phyloP scores from a whole-genome alignment of 1,140 invertebrate genomes.

The Armadillidium nasatum region DNA sequence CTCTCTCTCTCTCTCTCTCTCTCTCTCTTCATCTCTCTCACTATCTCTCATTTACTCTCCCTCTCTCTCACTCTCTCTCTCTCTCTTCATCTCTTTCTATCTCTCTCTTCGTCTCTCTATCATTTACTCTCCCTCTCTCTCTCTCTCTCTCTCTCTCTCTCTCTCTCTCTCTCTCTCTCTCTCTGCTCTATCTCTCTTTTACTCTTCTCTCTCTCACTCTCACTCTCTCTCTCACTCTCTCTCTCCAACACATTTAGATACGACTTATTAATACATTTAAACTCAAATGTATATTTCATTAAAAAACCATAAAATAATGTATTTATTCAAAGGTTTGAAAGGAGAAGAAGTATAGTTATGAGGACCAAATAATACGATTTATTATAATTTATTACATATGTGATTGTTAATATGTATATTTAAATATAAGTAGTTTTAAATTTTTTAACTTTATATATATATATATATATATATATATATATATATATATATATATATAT shows the following conservation, averaged over 20 bases:
- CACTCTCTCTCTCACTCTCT: background rate
- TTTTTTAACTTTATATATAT: no score
- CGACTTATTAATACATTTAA: background rate
- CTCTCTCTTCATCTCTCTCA: background rate
- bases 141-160: background rate
- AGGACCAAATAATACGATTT: background rate
- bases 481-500: no score
- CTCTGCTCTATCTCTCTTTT: background rate
- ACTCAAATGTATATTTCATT: background rate
- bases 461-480: no score
- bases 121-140: background rate
- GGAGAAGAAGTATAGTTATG: background rate
- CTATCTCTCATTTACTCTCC: background rate
- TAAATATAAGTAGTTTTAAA: no score
- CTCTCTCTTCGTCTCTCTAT: background rate
- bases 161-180: background rate
- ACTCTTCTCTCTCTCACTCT: background rate
- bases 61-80: background rate
- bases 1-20: background rate
- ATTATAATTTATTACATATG: no score
- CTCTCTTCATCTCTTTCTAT: background rate
- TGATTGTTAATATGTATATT: no score
- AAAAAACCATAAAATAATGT: background rate
- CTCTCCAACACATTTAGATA: background rate
- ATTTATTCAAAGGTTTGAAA: background rate